Conservation (phyloP, 2,113 vertebrate species). For the Alligator mississippiensis region DNA sequence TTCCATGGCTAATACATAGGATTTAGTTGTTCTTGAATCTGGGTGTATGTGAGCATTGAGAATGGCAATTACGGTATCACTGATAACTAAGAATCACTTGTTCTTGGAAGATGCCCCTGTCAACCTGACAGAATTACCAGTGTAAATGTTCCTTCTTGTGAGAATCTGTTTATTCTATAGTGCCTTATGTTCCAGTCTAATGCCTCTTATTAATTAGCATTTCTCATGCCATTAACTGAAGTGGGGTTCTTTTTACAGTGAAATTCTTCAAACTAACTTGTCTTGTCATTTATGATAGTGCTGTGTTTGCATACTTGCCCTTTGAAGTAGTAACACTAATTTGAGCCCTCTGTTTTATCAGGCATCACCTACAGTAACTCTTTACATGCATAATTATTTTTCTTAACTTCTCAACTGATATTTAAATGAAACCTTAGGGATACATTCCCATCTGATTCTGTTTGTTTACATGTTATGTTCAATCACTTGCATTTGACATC, state of each 20-base stretch:
- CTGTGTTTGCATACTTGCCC: conserved; percentile 22
- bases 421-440: conserved; percentile 45
- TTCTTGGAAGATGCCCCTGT: conserved; percentile 16
- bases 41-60: background rate
- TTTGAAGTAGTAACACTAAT: conserved; percentile 21
- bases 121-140: conserved; percentile 16
- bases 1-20: background rate
- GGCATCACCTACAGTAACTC: conserved; percentile 15
- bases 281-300: background rate
- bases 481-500: background rate
- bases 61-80: background rate
- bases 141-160: conserved; percentile 24
- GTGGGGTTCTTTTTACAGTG: background rate
- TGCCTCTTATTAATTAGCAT: conserved; percentile 48
- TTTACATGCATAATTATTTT: conserved; percentile 19
- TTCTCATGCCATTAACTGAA: background rate
- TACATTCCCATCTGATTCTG: conserved; percentile 15
- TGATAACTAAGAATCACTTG: background rate
- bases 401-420: conserved; percentile 1
- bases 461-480: conserved; percentile 17
- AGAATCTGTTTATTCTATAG: conserved; percentile 50
- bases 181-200: conserved; percentile 32
- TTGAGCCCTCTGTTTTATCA: conserved; percentile 43
- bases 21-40: background rate
- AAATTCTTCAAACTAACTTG: background rate